Conservation (phyloP, 2,888 invertebrate genomes). For the Pammene fasciana region DNA sequence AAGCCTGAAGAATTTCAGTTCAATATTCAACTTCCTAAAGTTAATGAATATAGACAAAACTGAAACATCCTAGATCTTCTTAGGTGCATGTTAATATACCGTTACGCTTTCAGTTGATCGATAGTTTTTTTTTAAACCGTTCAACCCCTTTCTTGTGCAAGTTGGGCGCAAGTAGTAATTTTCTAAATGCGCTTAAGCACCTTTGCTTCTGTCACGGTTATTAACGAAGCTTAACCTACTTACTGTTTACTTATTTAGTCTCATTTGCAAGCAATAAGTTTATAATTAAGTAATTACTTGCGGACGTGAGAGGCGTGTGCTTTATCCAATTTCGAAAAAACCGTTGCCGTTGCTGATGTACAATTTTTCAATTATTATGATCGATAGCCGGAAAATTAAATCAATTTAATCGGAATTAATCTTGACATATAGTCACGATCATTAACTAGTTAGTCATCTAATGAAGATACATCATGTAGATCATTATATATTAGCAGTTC, state of each 20-base stretch:
- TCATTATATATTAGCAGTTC: not conserved
- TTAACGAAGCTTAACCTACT: slow-evolving; percentile 40
- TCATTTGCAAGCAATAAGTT: slow-evolving; percentile 41
- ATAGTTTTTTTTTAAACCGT: slow-evolving; percentile 31
- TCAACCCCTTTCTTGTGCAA: slow-evolving; percentile 38
- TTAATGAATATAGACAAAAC: not conserved
- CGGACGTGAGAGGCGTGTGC: slow-evolving; percentile 36
- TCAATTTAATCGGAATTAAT: slow-evolving; percentile 40
- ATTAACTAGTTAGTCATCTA: slow-evolving; percentile 21
- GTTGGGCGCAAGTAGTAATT: slow-evolving; percentile 30
- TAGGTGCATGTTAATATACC: slow-evolving; percentile 2
- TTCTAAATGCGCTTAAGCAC: slow-evolving; percentile 38
- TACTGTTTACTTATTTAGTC: slow-evolving; percentile 40
- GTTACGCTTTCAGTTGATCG: slow-evolving; percentile 34
- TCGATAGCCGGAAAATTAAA: slow-evolving; percentile 42
- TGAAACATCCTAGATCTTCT: slow-evolving; percentile 16
- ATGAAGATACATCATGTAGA: not conserved
- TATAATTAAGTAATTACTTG: slow-evolving; percentile 40
- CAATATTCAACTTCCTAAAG: too few species aligned
- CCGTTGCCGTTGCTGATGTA: slow-evolving; percentile 40
- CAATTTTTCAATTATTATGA: slow-evolving; percentile 38
- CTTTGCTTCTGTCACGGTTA: slow-evolving; percentile 37
- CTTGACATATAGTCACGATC: slow-evolving; percentile 23
- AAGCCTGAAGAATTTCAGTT: too few species aligned
- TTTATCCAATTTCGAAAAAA: slow-evolving; percentile 38